Base-by-base conservation (phyloP, 1,140 invertebrate genomes). In the Heterodera carotae region DNA sequence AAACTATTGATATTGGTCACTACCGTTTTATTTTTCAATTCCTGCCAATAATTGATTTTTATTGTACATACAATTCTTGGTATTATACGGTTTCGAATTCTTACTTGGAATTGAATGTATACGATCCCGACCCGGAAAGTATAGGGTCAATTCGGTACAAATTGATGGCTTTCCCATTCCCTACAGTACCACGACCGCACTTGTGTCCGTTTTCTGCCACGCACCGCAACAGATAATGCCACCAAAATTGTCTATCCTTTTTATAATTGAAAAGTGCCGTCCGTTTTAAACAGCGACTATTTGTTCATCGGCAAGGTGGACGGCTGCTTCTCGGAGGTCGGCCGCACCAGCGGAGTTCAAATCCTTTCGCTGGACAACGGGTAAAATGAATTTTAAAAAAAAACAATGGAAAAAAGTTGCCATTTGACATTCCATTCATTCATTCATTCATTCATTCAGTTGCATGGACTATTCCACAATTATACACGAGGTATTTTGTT, bases 381-480 rank as follows among this genome's bases (percentile, higher is more conserved):
- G 56, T 76, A 36, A 18, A 18, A 4, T n/a, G 0, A 56, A 34
- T 76, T 31, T n/a, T 29, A 33, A 33, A 29, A n/a, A 27, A 15
- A 75, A 75, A 25, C 64, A 29, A 27, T 25, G 10, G 31, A 76
- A 76, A 53, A 43, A 12, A 43, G 39, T 43, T 8, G 12, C 12
- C 12, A 39, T n/a, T n/a, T n/a, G n/a, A n/a, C n/a, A 43, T 43
- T 43, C 39, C 39, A 43, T 8, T 12, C 39, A 43, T 76, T 76
- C n/a, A n/a, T n/a, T n/a, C n/a, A n/a, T n/a, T n/a, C n/a, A n/a
- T n/a, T n/a, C n/a, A n/a, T n/a, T 69, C 69, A 76, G 75, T 29
- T 87, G 85, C 73, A 87, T 87, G 85, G 86, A 88, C 34, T 88
- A 87, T 59, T 77, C 85, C 2, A 87, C 86, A 29, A 88, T 87